These are phyloP conservation scores for Myotis yumanensis DNA, from an alignment of 2,113 vertebrate species.

Conservation along the genomic window DNA sequence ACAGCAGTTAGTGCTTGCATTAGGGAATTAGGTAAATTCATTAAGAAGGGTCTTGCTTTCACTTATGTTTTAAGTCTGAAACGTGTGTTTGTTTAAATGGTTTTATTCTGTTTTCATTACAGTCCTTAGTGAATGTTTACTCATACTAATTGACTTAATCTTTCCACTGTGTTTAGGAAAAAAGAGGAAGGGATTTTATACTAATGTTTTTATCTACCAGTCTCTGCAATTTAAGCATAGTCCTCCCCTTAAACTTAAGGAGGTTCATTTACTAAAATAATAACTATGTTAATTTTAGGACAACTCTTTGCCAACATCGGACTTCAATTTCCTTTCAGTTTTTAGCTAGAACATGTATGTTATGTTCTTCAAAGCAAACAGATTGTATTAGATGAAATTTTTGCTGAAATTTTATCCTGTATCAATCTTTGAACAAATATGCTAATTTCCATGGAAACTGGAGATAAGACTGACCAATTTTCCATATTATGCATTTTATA, in stretches of 20 bases:
- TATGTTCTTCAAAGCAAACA: conserved; percentile 29
- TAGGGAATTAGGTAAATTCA: not conserved
- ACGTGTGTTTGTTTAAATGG: conserved; percentile 11
- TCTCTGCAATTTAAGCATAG: not conserved
- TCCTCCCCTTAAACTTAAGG: not conserved
- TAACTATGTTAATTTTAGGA: not conserved
- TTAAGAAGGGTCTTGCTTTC: conserved; percentile 9
- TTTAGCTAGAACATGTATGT: conserved; percentile 5
- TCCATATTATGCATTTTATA: not conserved
- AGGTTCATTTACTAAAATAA: conserved; percentile 43
- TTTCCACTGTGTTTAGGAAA: not conserved
- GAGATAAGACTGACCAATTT: not conserved
- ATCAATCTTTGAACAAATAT: conserved; percentile 13
- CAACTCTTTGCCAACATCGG: not conserved
- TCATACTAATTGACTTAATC: conserved; percentile 41
- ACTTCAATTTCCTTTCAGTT: not conserved
- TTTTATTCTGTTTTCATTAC: conserved; percentile 35
- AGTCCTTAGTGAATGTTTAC: not conserved
- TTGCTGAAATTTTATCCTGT: not conserved
- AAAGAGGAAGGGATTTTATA: not conserved
- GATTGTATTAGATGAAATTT: conserved; percentile 19
- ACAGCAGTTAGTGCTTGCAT: not conserved
- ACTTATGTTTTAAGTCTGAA: not conserved
- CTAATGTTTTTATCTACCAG: not conserved
- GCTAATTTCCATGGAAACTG: conserved; percentile 49